phyloP scores from a whole-genome alignment of 2,113 vertebrate species.

The Paratilapia polleni region DNA sequence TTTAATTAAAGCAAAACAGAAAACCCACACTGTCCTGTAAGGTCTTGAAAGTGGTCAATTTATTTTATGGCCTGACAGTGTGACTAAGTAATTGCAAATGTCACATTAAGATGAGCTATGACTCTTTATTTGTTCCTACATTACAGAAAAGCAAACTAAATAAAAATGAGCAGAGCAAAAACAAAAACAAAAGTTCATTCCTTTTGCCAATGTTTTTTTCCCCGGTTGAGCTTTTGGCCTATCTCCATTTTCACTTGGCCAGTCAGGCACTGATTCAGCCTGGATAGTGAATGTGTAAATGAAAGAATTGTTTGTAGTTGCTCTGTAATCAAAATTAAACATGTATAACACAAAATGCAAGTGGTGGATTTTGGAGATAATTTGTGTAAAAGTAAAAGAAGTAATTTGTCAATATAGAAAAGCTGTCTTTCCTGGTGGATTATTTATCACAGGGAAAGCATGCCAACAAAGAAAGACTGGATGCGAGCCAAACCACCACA shows the following conservation, averaged over 20 bases:
- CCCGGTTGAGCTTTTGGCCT: not conserved
- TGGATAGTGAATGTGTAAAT: slow-evolving; percentile 1
- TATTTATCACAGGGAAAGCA: not conserved
- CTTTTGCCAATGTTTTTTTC: not conserved
- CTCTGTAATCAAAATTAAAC: not conserved
- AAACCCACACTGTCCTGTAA: not conserved
- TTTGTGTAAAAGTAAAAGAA: not conserved
- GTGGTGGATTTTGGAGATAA: not conserved
- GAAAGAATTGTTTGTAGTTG: not conserved
- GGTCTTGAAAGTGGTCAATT: not conserved
- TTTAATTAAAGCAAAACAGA: not conserved
- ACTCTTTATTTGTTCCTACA: not conserved
- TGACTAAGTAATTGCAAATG: not conserved
- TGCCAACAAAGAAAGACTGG: not conserved
- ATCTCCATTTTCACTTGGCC: not conserved
- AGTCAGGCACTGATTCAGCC: not conserved
- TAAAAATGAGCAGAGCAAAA: not conserved
- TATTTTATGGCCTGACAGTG: not conserved
- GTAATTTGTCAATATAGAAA: not conserved
- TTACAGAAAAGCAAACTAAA: not conserved
- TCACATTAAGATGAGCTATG: not conserved
- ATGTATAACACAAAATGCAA: not conserved
- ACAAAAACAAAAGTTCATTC: not conserved
- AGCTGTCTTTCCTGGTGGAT: not conserved
- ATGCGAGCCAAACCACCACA: not conserved